Conservation (phyloP, 2,797 vertebrate genomes). For the Alosa sapidissima region DNA sequence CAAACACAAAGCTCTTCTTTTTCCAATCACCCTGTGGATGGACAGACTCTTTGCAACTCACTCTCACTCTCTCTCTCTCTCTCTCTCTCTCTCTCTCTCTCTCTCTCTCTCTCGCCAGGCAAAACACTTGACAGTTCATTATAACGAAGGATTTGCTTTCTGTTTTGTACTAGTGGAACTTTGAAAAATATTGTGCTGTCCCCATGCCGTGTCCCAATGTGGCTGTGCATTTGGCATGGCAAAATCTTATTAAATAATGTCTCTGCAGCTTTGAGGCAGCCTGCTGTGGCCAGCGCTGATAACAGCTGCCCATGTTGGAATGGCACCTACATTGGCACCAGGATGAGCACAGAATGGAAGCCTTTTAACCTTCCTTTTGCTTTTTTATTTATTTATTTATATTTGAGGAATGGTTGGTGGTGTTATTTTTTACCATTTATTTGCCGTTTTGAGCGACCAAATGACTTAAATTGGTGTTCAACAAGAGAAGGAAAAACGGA, state of each 20-base stretch:
- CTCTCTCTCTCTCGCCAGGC: slow-evolving; percentile 49
- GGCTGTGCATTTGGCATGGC: slow-evolving; percentile 66
- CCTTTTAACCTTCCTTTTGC: slow-evolving; percentile 45
- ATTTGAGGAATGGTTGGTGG: not conserved
- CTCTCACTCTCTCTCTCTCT: slow-evolving; percentile 48
- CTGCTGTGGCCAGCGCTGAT: slow-evolving; percentile 78
- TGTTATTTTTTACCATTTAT: not conserved
- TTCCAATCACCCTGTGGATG: slow-evolving; percentile 49
- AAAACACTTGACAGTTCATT: slow-evolving; percentile 69
- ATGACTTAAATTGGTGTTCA: not conserved
- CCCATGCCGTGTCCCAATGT: slow-evolving; percentile 57
- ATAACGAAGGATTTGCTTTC: slow-evolving; percentile 65
- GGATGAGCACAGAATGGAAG: slow-evolving; percentile 51
- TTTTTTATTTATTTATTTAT: slow-evolving; percentile 30
- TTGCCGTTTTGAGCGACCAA: not conserved
- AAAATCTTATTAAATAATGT: slow-evolving; percentile 75
- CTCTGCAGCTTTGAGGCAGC: slow-evolving; percentile 73
- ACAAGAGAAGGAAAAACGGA: not conserved
- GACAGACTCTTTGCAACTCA: slow-evolving; percentile 50
- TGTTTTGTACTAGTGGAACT: slow-evolving; percentile 58
- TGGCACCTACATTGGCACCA: slow-evolving; percentile 70
- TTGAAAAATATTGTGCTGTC: slow-evolving; percentile 65
- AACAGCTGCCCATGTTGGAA: slow-evolving; percentile 75
- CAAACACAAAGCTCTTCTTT: slow-evolving; percentile 32
- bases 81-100: slow-evolving; percentile 52